Percentiles rank a stretch among this genome's conserved stretches.
Conservation (phyloP, 2,888 invertebrate species). For the Meteorus colon region DNA sequence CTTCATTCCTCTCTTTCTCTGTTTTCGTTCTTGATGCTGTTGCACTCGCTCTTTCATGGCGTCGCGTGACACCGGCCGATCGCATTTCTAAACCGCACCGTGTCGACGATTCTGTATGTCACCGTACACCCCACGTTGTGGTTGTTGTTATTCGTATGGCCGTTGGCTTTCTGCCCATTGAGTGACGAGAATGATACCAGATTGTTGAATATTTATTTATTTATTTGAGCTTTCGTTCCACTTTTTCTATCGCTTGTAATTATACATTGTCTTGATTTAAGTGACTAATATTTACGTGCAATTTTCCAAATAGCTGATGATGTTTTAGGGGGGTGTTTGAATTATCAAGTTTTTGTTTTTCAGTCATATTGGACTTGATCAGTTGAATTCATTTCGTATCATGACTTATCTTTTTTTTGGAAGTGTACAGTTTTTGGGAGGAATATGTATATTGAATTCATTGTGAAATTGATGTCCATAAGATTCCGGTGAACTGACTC, state of each 20-base stretch:
- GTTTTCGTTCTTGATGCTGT: slow-evolving; percentile 12
- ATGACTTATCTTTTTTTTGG: too few species aligned
- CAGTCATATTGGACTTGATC: too few species aligned
- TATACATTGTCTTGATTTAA: too few species aligned
- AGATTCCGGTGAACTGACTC: background rate
- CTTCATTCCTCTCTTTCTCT: slow-evolving; percentile 2
- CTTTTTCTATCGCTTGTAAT: background rate
- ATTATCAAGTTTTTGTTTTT: too few species aligned
- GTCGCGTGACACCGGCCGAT: slow-evolving; percentile 57
- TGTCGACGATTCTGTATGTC: slow-evolving; percentile 55
- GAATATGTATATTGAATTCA: too few species aligned
- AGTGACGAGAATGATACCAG: background rate
- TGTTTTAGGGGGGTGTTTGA: too few species aligned
- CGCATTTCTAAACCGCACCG: slow-evolving; percentile 56
- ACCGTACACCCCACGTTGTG: slow-evolving; percentile 45
- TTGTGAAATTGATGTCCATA: background rate
- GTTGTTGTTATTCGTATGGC: slow-evolving; percentile 38
- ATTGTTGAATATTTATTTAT: slow-evolving; percentile 1
- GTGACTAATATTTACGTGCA: too few species aligned
- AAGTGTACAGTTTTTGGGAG: too few species aligned
- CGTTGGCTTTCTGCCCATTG: slow-evolving; percentile 22
- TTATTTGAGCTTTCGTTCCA: background rate
- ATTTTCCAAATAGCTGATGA: too few species aligned
- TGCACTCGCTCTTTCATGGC: slow-evolving; percentile 40
- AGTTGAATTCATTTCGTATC: too few species aligned